These are phyloP conservation scores for Archips crataeganus DNA, from an alignment of 2,888 invertebrate genomes.

Conservation along the genomic window DNA sequence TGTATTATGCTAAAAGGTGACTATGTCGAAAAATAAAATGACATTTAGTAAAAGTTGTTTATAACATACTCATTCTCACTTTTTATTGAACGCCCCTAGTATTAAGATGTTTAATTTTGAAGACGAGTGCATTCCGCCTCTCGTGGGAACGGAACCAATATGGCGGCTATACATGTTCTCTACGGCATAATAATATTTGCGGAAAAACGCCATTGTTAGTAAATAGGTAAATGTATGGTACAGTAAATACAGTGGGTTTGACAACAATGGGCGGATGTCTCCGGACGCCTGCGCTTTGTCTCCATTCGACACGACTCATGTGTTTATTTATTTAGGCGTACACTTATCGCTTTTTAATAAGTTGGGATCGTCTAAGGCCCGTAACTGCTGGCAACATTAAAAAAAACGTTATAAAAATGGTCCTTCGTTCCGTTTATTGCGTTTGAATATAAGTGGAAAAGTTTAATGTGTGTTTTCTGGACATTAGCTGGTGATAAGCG, in stretches of 20 bases:
- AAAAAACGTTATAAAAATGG: background rate
- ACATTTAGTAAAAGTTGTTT: no score
- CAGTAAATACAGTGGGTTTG: constrained; percentile 38
- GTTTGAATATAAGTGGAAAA: constrained; percentile 9
- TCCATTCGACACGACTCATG: constrained; percentile 50
- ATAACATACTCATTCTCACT: no score
- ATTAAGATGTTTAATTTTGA: constrained; percentile 7
- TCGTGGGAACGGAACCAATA: constrained; percentile 28
- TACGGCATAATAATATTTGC: constrained; percentile 23
- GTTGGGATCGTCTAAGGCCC: constrained; percentile 28
- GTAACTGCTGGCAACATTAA: background rate
- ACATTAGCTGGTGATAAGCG: constrained; percentile 15
- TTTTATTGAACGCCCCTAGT: no score
- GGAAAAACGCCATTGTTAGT: constrained; percentile 32
- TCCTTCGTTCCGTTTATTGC: background rate
- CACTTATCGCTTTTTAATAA: constrained; percentile 46
- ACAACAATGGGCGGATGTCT: constrained; percentile 71
- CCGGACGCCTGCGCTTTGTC: constrained; percentile 45
- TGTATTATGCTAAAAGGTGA: no score
- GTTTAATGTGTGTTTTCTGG: background rate
- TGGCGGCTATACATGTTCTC: constrained; percentile 13
- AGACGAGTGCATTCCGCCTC: constrained; percentile 19
- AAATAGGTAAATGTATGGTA: constrained; percentile 38
- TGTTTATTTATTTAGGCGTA: constrained; percentile 46
- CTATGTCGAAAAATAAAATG: no score